Base-by-base conservation (phyloP, 2,888 invertebrate species). In the Adelphocoris suturalis region DNA sequence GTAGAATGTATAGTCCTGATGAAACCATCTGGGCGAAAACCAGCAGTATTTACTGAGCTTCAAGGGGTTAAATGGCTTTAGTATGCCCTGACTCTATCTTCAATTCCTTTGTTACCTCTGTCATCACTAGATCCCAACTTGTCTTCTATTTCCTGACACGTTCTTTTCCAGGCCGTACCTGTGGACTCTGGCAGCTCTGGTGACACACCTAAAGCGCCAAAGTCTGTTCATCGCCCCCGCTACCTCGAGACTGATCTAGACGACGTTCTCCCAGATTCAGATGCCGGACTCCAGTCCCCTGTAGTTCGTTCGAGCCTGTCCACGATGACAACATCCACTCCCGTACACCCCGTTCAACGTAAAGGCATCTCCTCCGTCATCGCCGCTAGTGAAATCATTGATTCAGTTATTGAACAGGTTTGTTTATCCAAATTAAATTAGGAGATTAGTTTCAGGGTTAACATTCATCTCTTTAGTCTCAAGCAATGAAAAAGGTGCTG, bases 211-310 rank as follows among this genome's bases (percentile, higher is more conserved):
- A 86, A 76, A 47, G 61, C 86, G 27, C 16, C 52, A 0, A 86
- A 86, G 47, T 46, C 23, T 4, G 68, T 47, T 0, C 1, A 37
- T 27, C 88, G 88, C 46, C 28, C 78, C 16, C 80, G 84, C n/a
- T 91, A 91, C 86, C 89, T 91, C 55, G 91, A 91, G 90, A 91
- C 91, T 16, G 90, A 91, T 14, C 61, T 91, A 61, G 91, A 91
- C 90, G 90, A 89, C 13, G 82, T 89, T 14, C 37, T 86, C 23
- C 68, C 68, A 68, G 68, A 68, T 23, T 68, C 68, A 2, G 68
- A 19, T 27, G 68, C 23, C 19, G 61, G 16, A 14, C 61, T 61
- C n/a, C 61, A 61, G 19, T n/a, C 61, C 0, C n/a, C 61, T 9
- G 61, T 9, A 16, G 61, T 61, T n/a, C 61, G n/a, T 61, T 61